These are phyloP conservation scores for Misgurnus anguillicaudatus DNA, from an alignment of 2,113 vertebrate genomes.

Conservation along the genomic window DNA sequence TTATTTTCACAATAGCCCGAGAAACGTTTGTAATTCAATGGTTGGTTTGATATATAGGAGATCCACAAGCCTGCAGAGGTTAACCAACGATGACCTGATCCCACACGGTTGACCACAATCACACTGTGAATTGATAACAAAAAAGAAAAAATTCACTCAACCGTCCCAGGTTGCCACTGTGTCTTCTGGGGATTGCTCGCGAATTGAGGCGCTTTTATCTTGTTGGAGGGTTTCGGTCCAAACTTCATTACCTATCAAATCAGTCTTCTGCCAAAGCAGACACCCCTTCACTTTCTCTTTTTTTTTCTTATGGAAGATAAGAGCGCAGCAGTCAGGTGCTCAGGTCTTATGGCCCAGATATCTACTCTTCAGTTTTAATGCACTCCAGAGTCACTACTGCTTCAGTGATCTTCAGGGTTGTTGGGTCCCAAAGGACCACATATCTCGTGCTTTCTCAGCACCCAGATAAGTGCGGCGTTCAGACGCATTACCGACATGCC, in stretches of 20 bases:
- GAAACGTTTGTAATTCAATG: conserved; percentile 42
- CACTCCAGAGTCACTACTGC: conserved; percentile 36
- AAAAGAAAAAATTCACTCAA: conserved; percentile 18
- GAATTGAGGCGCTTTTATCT: conserved; percentile 29
- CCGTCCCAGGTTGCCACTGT: not conserved
- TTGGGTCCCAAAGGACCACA: conserved; percentile 16
- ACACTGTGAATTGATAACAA: conserved; percentile 37
- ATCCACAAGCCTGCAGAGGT: conserved; percentile 13
- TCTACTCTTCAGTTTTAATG: conserved; percentile 19
- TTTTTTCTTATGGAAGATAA: conserved; percentile 29
- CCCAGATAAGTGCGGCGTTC: conserved; percentile 11
- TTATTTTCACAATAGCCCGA: conserved; percentile 11
- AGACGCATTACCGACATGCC: conserved; percentile 11
- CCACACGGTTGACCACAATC: conserved; percentile 36
- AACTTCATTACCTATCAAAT: conserved; percentile 30
- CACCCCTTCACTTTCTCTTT: conserved; percentile 10
- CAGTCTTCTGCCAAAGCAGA: conserved; percentile 29
- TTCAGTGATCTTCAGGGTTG: conserved; percentile 29
- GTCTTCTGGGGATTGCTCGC: not conserved
- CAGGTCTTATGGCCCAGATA: not conserved
- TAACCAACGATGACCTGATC: conserved; percentile 46
- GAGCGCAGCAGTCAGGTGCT: not conserved
- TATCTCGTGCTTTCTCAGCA: not conserved
- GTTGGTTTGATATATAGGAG: conserved; percentile 40
- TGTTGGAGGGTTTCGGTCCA: conserved; percentile 33